phyloP scores from a whole-genome alignment of 2,113 vertebrate species.

The Orycteropus afer region DNA sequence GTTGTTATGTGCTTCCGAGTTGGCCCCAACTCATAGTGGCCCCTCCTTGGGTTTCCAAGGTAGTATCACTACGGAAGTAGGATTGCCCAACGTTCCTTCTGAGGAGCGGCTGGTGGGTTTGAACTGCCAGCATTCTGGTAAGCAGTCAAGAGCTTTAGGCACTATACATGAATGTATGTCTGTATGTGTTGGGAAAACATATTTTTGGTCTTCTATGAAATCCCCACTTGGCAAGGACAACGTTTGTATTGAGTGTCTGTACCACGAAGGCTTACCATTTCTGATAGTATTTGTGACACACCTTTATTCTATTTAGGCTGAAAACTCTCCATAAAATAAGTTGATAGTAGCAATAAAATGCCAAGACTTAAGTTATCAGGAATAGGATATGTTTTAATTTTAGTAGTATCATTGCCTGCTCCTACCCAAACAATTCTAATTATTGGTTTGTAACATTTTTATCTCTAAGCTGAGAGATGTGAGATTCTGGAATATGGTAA shows the following conservation, averaged over 20 bases:
- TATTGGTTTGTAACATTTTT: not conserved
- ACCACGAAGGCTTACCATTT: not conserved
- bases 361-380: not conserved
- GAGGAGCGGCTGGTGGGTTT: too few species aligned
- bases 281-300: not conserved
- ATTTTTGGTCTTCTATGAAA: not conserved
- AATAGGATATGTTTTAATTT: not conserved
- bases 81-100: too few species aligned
- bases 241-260: not conserved
- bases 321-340: not conserved
- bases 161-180: fast-evolving
- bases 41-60: too few species aligned
- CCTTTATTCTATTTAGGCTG: not conserved
- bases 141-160: too few species aligned
- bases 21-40: too few species aligned
- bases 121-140: too few species aligned
- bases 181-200: not conserved
- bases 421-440: not conserved
- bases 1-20: too few species aligned
- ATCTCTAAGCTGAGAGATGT: slow-evolving; percentile 5
- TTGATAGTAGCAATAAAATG: not conserved
- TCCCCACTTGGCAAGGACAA: not conserved
- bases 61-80: too few species aligned
- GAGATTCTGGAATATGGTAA: slow-evolving; percentile 64
- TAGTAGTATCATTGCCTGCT: not conserved